phyloP scores from a whole-genome alignment of 2,113 vertebrate species.

The Peromyscus maniculatus region DNA sequence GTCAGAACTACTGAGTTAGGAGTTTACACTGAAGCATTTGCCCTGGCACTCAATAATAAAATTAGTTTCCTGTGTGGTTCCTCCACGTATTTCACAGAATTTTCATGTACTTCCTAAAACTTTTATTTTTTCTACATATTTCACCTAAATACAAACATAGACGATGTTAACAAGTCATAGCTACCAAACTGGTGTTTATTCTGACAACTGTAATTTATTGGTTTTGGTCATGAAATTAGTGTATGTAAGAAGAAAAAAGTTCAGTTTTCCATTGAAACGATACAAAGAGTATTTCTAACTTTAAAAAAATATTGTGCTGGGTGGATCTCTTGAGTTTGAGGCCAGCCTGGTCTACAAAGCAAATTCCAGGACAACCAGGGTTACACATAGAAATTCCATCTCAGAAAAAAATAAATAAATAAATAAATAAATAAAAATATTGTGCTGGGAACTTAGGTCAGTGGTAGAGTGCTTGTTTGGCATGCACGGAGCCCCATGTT shows the following conservation, averaged over 20 bases:
- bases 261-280: neutral
- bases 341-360: neutral
- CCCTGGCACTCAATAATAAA: neutral
- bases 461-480: neutral
- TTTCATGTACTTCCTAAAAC: neutral
- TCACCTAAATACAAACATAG: neutral
- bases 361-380: neutral
- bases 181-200: neutral
- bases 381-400: neutral
- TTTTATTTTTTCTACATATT: neutral
- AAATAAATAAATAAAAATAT: neutral
- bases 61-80: neutral
- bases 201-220: neutral
- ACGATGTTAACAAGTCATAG: neutral
- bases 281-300: neutral
- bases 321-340: neutral
- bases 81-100: neutral
- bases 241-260: neutral
- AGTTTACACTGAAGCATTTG: neutral
- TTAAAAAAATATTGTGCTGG: neutral
- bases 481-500: no score
- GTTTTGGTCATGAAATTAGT: neutral
- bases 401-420: no score
- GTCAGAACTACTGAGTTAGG: neutral
- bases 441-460: neutral